Percentiles rank a stretch among this genome's conserved stretches.
Conservation (phyloP, 2,888 invertebrate genomes). For the Lithodes maja region DNA sequence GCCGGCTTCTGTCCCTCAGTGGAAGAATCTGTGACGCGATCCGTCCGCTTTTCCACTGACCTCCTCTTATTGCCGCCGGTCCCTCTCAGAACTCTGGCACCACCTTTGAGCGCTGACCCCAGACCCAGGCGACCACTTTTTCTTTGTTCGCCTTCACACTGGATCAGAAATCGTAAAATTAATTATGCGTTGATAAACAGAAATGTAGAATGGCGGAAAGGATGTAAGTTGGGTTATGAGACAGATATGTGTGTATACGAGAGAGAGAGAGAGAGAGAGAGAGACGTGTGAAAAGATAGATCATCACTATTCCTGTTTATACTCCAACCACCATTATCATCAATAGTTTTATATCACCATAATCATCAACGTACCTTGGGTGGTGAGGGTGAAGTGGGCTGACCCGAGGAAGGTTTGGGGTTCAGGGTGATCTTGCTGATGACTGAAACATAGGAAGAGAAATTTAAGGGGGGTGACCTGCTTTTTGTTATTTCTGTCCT, state of each 20-base stretch:
- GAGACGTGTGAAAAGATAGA: not conserved
- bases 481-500: too few species aligned
- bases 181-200: not conserved
- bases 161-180: not conserved
- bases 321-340: not conserved
- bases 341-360: not conserved
- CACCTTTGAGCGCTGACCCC: slow-evolving; percentile 51
- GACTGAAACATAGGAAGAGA: slow-evolving; percentile 32
- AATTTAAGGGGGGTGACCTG: too few species aligned
- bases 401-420: slow-evolving; percentile 48
- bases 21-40: slow-evolving; percentile 53
- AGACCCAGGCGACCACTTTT: slow-evolving; percentile 38
- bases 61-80: slow-evolving; percentile 45
- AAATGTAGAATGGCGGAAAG: not conserved
- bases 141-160: slow-evolving; percentile 32
- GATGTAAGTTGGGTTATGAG: not conserved
- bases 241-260: not conserved
- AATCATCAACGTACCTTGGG: slow-evolving; percentile 17
- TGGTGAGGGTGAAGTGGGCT: slow-evolving; percentile 5
- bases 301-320: not conserved
- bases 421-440: slow-evolving; percentile 64
- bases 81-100: slow-evolving; percentile 38
- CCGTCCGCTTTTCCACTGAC: slow-evolving; percentile 56
- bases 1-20: slow-evolving; percentile 30
- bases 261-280: not conserved